Evolutionary conservation across 2,888 invertebrate genomes (phyloP), one percentile per base, ranked within the genome.

Genomic region (Pherbina coryleti): DNA sequence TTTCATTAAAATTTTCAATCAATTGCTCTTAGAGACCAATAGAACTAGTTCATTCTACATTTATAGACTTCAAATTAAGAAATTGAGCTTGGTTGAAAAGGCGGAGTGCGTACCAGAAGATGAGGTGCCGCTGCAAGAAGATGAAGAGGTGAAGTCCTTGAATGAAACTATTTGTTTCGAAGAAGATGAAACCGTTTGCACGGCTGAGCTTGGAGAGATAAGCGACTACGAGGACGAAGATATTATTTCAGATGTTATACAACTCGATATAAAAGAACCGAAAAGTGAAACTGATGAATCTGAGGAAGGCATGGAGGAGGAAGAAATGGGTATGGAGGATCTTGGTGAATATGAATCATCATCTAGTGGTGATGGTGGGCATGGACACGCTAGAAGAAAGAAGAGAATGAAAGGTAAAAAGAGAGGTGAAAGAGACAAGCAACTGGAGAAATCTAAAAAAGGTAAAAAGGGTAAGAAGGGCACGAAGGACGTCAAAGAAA

Each of bases 201-300:
- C 83, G 75, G 81, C 82, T 0, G 84, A 84, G 31, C 75, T 87
- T 75, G 84, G 79, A 8, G 84, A 82, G 8, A 84, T 86, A 9
- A 87, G 87, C 75, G 88, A 87, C 37, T 86, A 77, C 44, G 87
- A 87, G 66, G 87, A 86, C 51, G 88, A 87, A 22, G 82, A 82
- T 57, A 76, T 82, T 34, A 67, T 73, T 34, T 79, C 82, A 3
- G 80, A 69, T 22, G 64, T 77, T 5, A 67, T 77, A 19, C 37
- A 79, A 69, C 73, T 82, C 44, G 79, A 71, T 44, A 78, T 78
- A 76, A 73, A 81, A 4, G 81, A 82, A 60, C 66, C 77, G 1
- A 79, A 70, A n/a, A 81, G 81, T 25, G 81, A 77, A 5, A 77
- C 81, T 0, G 83, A 82, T 8, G 79, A 81, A 0, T 19, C 74